Conservation (phyloP, 2,888 invertebrate species). For the Aromia moschata region DNA sequence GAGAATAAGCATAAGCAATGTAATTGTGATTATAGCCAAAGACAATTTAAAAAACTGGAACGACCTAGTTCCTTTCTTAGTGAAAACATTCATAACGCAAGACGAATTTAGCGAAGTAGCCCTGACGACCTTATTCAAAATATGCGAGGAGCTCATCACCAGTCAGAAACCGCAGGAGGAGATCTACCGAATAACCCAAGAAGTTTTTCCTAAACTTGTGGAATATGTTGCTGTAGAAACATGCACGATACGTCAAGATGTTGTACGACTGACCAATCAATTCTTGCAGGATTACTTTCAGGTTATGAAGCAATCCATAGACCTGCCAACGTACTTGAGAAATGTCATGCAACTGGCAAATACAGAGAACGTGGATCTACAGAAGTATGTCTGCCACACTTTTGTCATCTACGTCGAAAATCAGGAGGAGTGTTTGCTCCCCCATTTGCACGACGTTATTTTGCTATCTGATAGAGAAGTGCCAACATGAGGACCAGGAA, state of each 20-base stretch:
- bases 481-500: slow-evolving; percentile 89
- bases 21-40: slow-evolving; percentile 96
- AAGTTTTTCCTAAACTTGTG: slow-evolving; percentile 55
- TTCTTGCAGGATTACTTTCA: slow-evolving; percentile 57
- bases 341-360: slow-evolving; percentile 92
- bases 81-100: slow-evolving; percentile 88
- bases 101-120: slow-evolving; percentile 97
- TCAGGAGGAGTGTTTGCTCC: slow-evolving; percentile 89
- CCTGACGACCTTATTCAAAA: slow-evolving; percentile 96
- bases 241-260: slow-evolving; percentile 50
- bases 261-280: slow-evolving; percentile 57
- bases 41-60: slow-evolving; percentile 92
- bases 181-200: slow-evolving; percentile 51
- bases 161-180: slow-evolving; percentile 53
- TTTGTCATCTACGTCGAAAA: slow-evolving; percentile 92
- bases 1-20: slow-evolving; percentile 94
- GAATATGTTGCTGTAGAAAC: slow-evolving; percentile 50
- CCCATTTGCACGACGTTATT: slow-evolving; percentile 97
- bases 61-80: slow-evolving; percentile 88
- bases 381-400: slow-evolving; percentile 97
- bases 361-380: slow-evolving; percentile 94
- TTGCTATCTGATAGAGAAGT: slow-evolving; percentile 95
- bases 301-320: slow-evolving; percentile 56
- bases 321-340: slow-evolving; percentile 67
- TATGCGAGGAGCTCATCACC: slow-evolving; percentile 90